Evolutionary conservation across 2,888 invertebrate genomes (phyloP), one percentile per base, ranked within the genome.

Genomic region (Willowsia nigromaculata): DNA sequence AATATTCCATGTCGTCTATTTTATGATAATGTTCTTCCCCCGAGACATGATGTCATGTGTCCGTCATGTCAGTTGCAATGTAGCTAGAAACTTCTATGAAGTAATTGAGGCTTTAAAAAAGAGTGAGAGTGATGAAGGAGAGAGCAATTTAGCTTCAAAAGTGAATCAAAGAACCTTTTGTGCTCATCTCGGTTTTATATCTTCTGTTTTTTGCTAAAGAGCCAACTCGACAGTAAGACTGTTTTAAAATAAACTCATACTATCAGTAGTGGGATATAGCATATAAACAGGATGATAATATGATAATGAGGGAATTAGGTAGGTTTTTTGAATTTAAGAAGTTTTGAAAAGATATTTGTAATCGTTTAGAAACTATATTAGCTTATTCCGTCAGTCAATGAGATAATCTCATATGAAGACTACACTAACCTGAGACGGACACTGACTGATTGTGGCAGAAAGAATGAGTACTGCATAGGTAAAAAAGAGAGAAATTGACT

Each of bases 31-130:
- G 68, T 68, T 62, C 27, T 62, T 62, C 68, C 18, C 6, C 13
- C n/a, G 68, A 15, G 30, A 68, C 68, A 78, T 78, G 78, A 78
- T 78, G 78, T 78, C 78, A 78, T 78, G 33, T 78, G 53, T 76
- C 76, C 76, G 37, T 76, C 47, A 25, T 76, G 76, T 47, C 76
- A 76, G 25, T 30, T 59, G 59, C 9, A 18, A 59, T 25, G 59
- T 7, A 25, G 25, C 59, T 25, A 59, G n/a, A 59, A 59, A 22
- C 25, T 27, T 59, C 6, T 4, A 27, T 59, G 22, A n/a, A 53
- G 53, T 22, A 53, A 53, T n/a, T 27, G 62, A 30, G 27, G 30
- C 3, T 7, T 13, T 62, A 3, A 30, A 15, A 15, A 30, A 25
- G 62, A 30, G 62, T 13, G 18, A 50, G 50, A 59, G 27, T 22